Evolutionary conservation across 2,888 invertebrate species (phyloP).

Genomic region (Caenorhabditis wallacei): DNA sequence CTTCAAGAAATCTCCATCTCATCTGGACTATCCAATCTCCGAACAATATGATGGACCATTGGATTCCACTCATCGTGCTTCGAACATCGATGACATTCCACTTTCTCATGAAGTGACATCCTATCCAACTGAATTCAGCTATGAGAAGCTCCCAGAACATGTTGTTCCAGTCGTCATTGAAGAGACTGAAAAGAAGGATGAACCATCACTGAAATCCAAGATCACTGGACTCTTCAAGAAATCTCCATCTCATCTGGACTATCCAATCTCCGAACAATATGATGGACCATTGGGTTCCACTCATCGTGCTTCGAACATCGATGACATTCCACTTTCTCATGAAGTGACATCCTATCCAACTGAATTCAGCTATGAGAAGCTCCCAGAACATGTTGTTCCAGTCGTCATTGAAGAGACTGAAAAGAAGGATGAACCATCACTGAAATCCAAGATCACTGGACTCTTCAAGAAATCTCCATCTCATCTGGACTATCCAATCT

Average conservation of each 20-base stretch:
- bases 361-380: conserved; percentile 48
- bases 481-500: conserved; percentile 70
- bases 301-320: conserved; percentile 51
- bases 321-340: conserved; percentile 58
- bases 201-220: conserved; percentile 42
- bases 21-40: conserved; percentile 61
- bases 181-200: conserved; percentile 44
- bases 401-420: conserved; percentile 22
- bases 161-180: conserved; percentile 14
- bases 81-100: conserved; percentile 30
- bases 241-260: conserved; percentile 65
- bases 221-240: conserved; percentile 68
- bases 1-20: conserved; percentile 59
- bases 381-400: conserved; percentile 21
- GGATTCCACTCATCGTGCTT: conserved; percentile 42
- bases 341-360: conserved; percentile 65
- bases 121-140: conserved; percentile 50
- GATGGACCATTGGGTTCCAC: conserved; percentile 67
- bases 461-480: conserved; percentile 66
- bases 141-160: conserved; percentile 35
- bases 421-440: conserved; percentile 24
- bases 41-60: conserved; percentile 33
- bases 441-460: conserved; percentile 44
- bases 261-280: conserved; percentile 65
- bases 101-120: conserved; percentile 47